Evolutionary conservation across 1,140 invertebrate genomes (phyloP).

Genomic region (Drosophila subpulchrella): DNA sequence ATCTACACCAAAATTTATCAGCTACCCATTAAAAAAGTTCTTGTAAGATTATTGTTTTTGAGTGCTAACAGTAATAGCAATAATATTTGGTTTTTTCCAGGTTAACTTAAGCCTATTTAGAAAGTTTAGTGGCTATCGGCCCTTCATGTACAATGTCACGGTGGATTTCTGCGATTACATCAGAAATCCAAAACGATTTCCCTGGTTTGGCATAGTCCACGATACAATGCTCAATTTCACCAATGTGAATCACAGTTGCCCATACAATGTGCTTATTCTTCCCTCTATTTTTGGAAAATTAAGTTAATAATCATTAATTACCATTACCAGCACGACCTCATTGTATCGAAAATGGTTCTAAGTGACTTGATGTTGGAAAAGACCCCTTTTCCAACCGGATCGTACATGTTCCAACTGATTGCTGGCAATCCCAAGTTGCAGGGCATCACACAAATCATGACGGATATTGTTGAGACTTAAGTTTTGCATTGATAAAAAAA

Average conservation of each 20-base stretch:
- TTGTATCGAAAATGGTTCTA: slow-evolving; percentile 5
- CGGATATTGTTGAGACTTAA: slow-evolving; percentile 14
- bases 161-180: slow-evolving; percentile 13
- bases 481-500: not conserved
- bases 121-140: slow-evolving; percentile 14
- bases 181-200: not conserved
- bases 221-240: not conserved
- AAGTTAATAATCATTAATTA: not conserved
- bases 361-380: slow-evolving; percentile 14
- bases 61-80: no score
- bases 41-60: not conserved
- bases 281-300: accelerated
- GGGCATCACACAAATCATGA: slow-evolving; percentile 21
- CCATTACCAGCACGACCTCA: slow-evolving; percentile 10
- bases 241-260: slow-evolving; percentile 22
- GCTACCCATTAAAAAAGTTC: slow-evolving; percentile 6
- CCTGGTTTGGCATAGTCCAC: slow-evolving; percentile 10
- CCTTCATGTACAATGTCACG: slow-evolving; percentile 21
- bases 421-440: slow-evolving; percentile 15
- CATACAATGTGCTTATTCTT: slow-evolving; percentile 10
- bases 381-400: slow-evolving; percentile 18
- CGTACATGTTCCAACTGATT: slow-evolving; percentile 19
- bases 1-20: slow-evolving; percentile 12
- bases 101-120: slow-evolving; percentile 13
- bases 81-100: not conserved